Conservation (phyloP, 2,797 vertebrate species). For the Rhynchonycteris naso region DNA sequence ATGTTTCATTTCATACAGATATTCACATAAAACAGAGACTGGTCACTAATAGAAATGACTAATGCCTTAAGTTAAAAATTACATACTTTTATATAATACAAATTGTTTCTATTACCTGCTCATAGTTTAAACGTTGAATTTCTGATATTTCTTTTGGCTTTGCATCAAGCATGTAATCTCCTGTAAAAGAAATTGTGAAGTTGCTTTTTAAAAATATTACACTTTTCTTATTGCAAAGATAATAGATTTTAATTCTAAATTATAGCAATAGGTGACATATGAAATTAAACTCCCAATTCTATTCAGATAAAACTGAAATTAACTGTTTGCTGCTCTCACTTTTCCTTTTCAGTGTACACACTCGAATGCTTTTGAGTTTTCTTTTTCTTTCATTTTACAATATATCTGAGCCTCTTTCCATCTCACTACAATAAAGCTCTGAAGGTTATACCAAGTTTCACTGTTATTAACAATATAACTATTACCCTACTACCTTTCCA, state of each 20-base stretch:
- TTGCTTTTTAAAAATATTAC: constrained; percentile 52
- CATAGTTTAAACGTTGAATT: constrained; percentile 98
- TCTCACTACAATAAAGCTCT: neutral
- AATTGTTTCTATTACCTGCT: constrained; percentile 91
- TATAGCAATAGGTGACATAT: neutral
- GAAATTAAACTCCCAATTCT: neutral
- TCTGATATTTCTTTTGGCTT: constrained; percentile 99
- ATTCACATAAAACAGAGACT: constrained; percentile 5
- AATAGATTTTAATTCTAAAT: constrained; percentile 48
- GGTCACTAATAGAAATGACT: neutral
- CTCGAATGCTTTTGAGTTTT: constrained; percentile 42
- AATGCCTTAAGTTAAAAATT: constrained; percentile 30
- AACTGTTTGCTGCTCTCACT: neutral
- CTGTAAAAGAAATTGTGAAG: constrained; percentile 85
- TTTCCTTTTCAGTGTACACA: neutral
- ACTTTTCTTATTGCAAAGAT: constrained; percentile 33
- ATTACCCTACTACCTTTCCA: constrained; percentile 31
- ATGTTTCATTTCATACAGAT: neutral
- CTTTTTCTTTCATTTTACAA: constrained; percentile 22
- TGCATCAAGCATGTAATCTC: constrained; percentile 98
- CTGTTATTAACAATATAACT: neutral
- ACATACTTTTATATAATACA: constrained; percentile 62
- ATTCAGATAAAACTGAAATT: neutral
- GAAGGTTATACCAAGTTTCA: constrained; percentile 21
- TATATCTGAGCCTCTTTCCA: constrained; percentile 21